These are phyloP conservation scores for Drosophila varians DNA, from an alignment of 1,140 invertebrate species.

Conservation along the genomic window DNA sequence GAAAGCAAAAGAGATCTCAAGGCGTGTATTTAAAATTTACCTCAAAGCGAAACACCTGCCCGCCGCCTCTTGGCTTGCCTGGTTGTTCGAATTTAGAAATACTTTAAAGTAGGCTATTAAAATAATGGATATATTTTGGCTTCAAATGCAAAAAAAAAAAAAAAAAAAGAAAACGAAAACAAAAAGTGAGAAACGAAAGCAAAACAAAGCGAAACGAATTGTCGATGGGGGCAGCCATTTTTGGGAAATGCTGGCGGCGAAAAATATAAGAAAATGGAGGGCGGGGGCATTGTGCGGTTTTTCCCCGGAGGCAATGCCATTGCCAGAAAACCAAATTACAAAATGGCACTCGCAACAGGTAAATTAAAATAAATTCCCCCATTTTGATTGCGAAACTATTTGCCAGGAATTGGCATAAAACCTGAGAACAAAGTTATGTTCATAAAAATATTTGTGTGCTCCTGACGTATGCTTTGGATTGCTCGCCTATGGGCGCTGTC, in stretches of 20 bases:
- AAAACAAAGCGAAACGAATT: slow-evolving; percentile 39
- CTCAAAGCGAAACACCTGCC: slow-evolving; percentile 33
- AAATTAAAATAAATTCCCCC: slow-evolving; percentile 23
- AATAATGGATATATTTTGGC: slow-evolving; percentile 79
- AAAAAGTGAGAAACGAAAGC: slow-evolving; percentile 15
- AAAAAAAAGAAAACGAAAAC: background rate
- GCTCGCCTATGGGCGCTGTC: slow-evolving; percentile 25
- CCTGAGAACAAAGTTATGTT: slow-evolving; percentile 7
- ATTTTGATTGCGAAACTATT: slow-evolving; percentile 22
- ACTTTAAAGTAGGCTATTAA: slow-evolving; percentile 79
- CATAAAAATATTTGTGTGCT: slow-evolving; percentile 37
- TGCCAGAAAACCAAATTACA: slow-evolving; percentile 3
- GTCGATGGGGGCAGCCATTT: slow-evolving; percentile 51
- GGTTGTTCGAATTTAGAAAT: slow-evolving; percentile 69
- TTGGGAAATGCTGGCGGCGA: slow-evolving; percentile 18
- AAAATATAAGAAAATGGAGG: background rate
- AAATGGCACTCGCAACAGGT: slow-evolving; percentile 24
- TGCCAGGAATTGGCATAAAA: slow-evolving; percentile 12
- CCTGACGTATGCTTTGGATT: background rate
- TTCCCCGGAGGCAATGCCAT: slow-evolving; percentile 21
- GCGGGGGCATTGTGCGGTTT: slow-evolving; percentile 16
- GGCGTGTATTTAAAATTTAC: slow-evolving; percentile 40
- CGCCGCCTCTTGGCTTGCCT: background rate
- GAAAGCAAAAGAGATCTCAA: slow-evolving; percentile 1
- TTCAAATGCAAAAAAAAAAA: slow-evolving; percentile 33